phyloP scores from a whole-genome alignment of 2,888 invertebrate species.

The Drosophila helvetica region DNA sequence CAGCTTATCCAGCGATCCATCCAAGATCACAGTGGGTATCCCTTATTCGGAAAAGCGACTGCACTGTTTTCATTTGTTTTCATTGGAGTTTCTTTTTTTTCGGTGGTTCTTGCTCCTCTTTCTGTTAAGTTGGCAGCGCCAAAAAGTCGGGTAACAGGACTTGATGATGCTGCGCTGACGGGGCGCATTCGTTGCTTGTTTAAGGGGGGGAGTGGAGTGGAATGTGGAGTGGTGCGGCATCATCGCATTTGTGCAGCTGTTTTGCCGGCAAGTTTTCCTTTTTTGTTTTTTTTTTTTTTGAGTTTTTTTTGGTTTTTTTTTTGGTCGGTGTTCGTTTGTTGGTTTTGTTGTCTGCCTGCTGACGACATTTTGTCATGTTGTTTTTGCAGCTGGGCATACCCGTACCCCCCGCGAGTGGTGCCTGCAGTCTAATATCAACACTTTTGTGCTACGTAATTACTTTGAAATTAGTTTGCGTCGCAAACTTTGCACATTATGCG shows the following conservation, averaged over 20 bases:
- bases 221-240: slow-evolving; percentile 22
- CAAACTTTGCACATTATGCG: slow-evolving; percentile 80
- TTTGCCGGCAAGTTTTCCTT: slow-evolving; percentile 47
- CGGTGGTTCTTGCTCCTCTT: slow-evolving; percentile 19
- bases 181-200: slow-evolving; percentile 48
- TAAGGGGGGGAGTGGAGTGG: background rate
- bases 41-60: background rate
- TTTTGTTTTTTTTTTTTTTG: slow-evolving; percentile 19
- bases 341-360: slow-evolving; percentile 47
- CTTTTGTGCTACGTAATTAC: slow-evolving; percentile 82
- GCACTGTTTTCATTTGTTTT: background rate
- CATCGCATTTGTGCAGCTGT: slow-evolving; percentile 61
- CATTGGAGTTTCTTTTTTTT: slow-evolving; percentile 29
- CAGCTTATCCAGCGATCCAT: background rate
- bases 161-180: slow-evolving; percentile 57
- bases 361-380: slow-evolving; percentile 72
- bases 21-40: background rate
- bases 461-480: slow-evolving; percentile 82
- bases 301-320: slow-evolving; percentile 33
- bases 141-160: slow-evolving; percentile 44
- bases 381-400: slow-evolving; percentile 51
- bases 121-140: slow-evolving; percentile 36
- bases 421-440: slow-evolving; percentile 78
- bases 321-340: slow-evolving; percentile 14
- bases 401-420: slow-evolving; percentile 14